A percentile compares a stretch with the other conserved stretches of the same genome.
Evolutionary conservation across 2,888 invertebrate genomes (phyloP).

Genomic region (Gastracanthus pulcherrimus): DNA sequence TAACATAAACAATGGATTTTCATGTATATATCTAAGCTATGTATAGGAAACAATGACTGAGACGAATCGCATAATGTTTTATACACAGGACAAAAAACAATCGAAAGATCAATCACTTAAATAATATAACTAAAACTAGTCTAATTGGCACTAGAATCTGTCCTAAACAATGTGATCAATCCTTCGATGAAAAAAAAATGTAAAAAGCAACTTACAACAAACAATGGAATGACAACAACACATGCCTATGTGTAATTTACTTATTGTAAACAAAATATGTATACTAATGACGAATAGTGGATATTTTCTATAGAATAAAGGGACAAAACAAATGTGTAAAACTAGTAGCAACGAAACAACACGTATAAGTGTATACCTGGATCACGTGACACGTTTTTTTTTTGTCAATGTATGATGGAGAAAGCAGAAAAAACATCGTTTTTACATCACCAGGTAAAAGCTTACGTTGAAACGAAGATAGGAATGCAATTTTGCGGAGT

Average conservation of each 20-base stretch:
- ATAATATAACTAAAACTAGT: background rate
- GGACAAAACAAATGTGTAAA: conserved; percentile 16
- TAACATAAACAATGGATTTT: conserved; percentile 6
- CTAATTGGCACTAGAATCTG: background rate
- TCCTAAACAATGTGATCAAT: background rate
- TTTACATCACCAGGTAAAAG: conserved; percentile 31
- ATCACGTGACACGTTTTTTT: too few relatives aligned
- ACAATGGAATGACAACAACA: conserved; percentile 12
- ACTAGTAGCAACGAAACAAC: conserved; percentile 8
- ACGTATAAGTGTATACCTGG: background rate
- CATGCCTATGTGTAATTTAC: background rate
- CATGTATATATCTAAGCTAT: background rate
- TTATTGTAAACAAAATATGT: background rate
- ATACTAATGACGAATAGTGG: too few relatives aligned
- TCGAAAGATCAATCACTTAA: conserved; percentile 29
- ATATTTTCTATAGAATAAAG: background rate
- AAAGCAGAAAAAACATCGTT: background rate
- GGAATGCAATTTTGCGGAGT: background rate
- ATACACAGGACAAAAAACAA: conserved; percentile 39
- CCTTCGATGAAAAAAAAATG: background rate
- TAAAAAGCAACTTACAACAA: conserved; percentile 8
- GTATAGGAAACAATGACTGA: conserved; percentile 12
- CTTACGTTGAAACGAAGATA: conserved; percentile 33
- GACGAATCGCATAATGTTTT: conserved; percentile 32
- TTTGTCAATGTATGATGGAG: background rate